These are phyloP conservation scores for Atractosteus spatula DNA, from an alignment of 2,113 vertebrate genomes.

Conservation along the genomic window DNA sequence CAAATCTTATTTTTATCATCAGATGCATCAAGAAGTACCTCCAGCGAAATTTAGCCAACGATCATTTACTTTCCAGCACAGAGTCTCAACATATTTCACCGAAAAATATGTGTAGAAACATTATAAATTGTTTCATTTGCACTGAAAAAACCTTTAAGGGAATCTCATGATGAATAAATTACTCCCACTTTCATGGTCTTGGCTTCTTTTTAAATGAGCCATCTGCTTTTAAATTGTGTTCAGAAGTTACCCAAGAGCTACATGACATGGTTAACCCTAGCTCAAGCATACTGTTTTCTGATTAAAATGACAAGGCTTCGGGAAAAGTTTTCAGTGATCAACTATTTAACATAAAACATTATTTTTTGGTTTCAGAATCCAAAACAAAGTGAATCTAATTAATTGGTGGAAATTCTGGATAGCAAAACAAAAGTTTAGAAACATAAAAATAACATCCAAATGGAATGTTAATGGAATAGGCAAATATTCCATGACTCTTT, in stretches of 20 bases:
- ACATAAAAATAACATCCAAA: too few relatives aligned
- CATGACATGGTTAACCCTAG: neutral
- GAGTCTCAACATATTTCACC: neutral
- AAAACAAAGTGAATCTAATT: too few relatives aligned
- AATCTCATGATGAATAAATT: slow-evolving; percentile 16
- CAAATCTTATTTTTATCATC: slow-evolving; percentile 9
- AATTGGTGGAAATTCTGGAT: too few relatives aligned
- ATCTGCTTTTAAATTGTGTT: slow-evolving; percentile 20
- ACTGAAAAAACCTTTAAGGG: neutral
- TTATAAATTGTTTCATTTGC: slow-evolving; percentile 19
- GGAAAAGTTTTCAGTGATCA: neutral
- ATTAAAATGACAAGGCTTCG: slow-evolving; percentile 3
- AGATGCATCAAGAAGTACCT: slow-evolving; percentile 16
- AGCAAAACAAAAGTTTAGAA: too few relatives aligned
- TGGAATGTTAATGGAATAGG: too few relatives aligned
- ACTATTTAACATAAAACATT: neutral
- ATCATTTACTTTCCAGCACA: neutral
- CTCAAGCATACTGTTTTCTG: slow-evolving; percentile 1
- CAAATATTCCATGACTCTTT: too few relatives aligned
- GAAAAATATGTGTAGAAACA: neutral
- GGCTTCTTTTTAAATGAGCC: slow-evolving; percentile 6
- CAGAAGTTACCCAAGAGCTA: slow-evolving; percentile 1
- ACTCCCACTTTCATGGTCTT: slow-evolving; percentile 2
- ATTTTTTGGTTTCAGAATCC: too few relatives aligned
- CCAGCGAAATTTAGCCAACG: neutral